Evolutionary conservation across 2,888 invertebrate species (phyloP), one percentile per base, ranked within the genome.

Genomic region (Heliconius ethilla): DNA sequence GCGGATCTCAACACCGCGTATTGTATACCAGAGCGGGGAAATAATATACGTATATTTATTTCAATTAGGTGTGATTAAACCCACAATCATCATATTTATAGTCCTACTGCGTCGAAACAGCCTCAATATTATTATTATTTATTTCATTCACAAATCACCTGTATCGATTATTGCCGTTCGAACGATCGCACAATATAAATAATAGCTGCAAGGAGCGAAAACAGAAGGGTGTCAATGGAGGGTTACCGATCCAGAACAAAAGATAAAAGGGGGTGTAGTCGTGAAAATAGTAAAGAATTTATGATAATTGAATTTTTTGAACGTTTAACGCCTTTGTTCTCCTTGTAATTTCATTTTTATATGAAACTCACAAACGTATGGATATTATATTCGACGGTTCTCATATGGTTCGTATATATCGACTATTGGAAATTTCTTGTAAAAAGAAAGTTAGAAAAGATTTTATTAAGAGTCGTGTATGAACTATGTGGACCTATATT

Each of bases 231-330:
- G 86, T 85, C 86, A 85, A 87, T 86, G 85, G 80, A 85, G 78
- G 85, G 85, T 83, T 86, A 86, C 85, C 85, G 87, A 87, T 88
- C 86, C 84, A 82, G 83, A 83, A 83, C 84, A 79, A 82, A 83
- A 87, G 85, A 86, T 86, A 86, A 86, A 69, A 87, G 85, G 84
- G 84, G 85, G 80, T 77, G 83, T 82, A 82, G 63, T 73, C 82
- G 83, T 83, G 83, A 84, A 86, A 86, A 83, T 84, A 83, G 84
- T 80, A 83, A 82, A 83, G 83, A 84, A 85, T 85, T 84, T 85
- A 84, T 83, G 81, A 84, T 87, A 85, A 86, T 87, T 85, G 85
- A 84, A 86, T 88, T 84, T 86, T 86, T 86, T 82, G 82, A 84
- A 84, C 83, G 85, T 83, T 83, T 83, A 81, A 81, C 82, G 82